Conservation (phyloP, 1,140 invertebrate species). For the Cotesia chilonis region DNA sequence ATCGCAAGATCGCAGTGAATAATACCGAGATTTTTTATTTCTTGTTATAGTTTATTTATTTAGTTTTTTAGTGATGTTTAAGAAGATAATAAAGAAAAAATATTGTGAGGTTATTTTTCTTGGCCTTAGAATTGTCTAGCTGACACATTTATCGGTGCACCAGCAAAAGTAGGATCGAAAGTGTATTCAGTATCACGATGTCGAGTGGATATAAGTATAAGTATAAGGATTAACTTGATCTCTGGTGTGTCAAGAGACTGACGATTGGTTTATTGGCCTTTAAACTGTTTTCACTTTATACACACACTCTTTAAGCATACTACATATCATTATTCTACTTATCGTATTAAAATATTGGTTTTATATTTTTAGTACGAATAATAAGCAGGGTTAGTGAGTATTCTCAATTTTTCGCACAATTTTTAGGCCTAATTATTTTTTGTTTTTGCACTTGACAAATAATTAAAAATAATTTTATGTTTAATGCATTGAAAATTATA, state of each 20-base stretch:
- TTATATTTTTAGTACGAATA: not conserved
- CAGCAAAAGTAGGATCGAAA: conserved; percentile 27
- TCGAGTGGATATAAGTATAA: not conserved
- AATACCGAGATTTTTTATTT: too few relatives aligned
- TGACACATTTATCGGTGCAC: conserved; percentile 39
- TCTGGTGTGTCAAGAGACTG: conserved; percentile 37
- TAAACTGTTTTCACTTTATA: conserved; percentile 54
- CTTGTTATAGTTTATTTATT: conserved; percentile 31
- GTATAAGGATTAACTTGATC: conserved; percentile 37
- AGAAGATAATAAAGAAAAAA: not conserved
- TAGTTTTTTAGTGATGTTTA: conserved; percentile 4
- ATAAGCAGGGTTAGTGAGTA: too few relatives aligned
- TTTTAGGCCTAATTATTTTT: too few relatives aligned
- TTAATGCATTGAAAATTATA: too few relatives aligned
- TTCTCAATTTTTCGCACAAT: too few relatives aligned
- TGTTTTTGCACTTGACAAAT: too few relatives aligned
- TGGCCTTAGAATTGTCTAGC: not conserved
- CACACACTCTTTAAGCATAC: conserved; percentile 25
- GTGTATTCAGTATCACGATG: conserved; percentile 5
- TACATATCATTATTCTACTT: not conserved
- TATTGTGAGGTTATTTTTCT: conserved; percentile 9
- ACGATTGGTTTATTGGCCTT: conserved; percentile 50
- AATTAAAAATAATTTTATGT: too few relatives aligned
- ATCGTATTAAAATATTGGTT: conserved; percentile 5
- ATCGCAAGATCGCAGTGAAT: too few relatives aligned